Base-by-base conservation (phyloP, 1,140 invertebrate genomes). In the Rhynchophorus ferrugineus region DNA sequence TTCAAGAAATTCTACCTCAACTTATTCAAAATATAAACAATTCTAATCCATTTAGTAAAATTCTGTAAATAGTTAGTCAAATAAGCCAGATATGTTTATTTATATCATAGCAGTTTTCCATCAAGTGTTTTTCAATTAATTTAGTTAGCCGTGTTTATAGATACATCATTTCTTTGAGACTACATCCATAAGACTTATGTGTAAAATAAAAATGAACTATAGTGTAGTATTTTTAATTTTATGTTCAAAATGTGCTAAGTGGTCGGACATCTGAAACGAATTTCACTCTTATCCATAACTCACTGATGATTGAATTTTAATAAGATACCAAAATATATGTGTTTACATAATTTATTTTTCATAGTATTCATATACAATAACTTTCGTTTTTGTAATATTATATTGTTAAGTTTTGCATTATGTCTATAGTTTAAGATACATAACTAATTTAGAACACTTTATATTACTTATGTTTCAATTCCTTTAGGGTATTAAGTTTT, bases 291-390 rank as follows among this genome's bases (percentile, higher is more conserved):
- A 33, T 5, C 5, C 5, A 33, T 7, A 18, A 41, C 38, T 18
- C 38, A 20, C 38, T 41, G 38, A 41, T 41, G 38, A 41, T 18
- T 47, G 20, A 9, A 7, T 47, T 47, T 47, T 17, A 22, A 47
- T 7, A 37, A 39, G 16, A 56, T 51, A 46, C 47, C 47, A 50
- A 56, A 16, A 35, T 53, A 39, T 53, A 22, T 54, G 47, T 49
- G 35, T 46, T 57, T 54, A 59, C 36, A 61, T 64, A 58, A 54
- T 62, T 61, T 61, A 64, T 64, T 64, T 63, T 62, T 60, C 61
- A 62, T 59, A 64, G 62, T 64, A 64, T 64, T 64, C 62, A 64
- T 64, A 64, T 64, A 62, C 61, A 62, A 53, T 36, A 18, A 49
- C 46, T 54, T 47, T 58, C 47, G 50, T 20, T 49, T 52, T 54